Base-by-base conservation (phyloP, 2,797 vertebrate species). In the Rhadinocentrus ornatus region DNA sequence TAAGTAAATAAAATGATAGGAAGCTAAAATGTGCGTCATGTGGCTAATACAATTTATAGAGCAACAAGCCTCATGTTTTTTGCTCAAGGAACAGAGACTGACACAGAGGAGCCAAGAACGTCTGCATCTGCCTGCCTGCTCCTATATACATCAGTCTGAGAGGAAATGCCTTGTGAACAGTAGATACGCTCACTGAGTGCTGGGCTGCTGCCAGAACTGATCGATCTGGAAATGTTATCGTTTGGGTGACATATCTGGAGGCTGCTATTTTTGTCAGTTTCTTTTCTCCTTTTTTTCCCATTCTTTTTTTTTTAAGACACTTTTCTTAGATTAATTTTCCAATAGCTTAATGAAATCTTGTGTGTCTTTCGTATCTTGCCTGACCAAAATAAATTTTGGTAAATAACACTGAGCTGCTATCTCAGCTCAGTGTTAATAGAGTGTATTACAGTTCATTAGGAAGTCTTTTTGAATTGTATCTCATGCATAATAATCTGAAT, bases 171-270 rank as follows among this genome's bases (percentile, higher is more conserved):
- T 79, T 53, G 72, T 87, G 79, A 90, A 82, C 78, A 76, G 81
- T 66, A 80, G 78, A 89, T 79, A 59, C 1, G 60, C 72, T 77
- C 68, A 22, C 64, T 62, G 78, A 84, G 79, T 37, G 69, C 69
- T 72, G 69, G 67, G 71, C 69, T 50, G 72, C 82, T 88, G 88
- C 87, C 89, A 89, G 81, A 81, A 18, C 73, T 83, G 83, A 88
- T 88, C 80, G 81, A 89, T 89, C 79, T 85, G 78, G 73, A 83
- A 88, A 88, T 85, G 77, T 85, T 88, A 86, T 88, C 80, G 20
- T 84, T 75, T 54, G 57, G 71, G 71, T 88, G 82, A 89, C 86
- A 82, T 81, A 80, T 84, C 83, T 76, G 70, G 67, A 83, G 81
- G 79, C 77, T 9, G 63, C 75, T 78, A 81, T 88, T 90, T 89